Conservation (phyloP, 2,888 invertebrate species). For the Aphrophora alni region DNA sequence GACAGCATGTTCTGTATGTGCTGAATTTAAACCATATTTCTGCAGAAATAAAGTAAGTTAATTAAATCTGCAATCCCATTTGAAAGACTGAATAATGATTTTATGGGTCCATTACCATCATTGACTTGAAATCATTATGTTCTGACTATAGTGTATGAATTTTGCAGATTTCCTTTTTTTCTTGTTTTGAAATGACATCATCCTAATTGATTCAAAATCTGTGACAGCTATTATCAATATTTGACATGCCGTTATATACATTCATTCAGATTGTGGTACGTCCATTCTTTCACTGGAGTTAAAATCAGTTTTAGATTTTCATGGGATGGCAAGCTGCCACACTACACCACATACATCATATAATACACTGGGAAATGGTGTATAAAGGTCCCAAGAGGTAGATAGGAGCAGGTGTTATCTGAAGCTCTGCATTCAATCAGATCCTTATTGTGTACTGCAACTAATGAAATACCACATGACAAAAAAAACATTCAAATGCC, state of each 20-base stretch:
- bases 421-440: no score
- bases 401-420: no score
- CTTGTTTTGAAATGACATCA: constrained; percentile 3
- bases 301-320: neutral
- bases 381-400: neutral
- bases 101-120: constrained; percentile 34
- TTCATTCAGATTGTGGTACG: neutral
- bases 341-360: neutral
- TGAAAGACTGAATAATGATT: neutral
- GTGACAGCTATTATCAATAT: neutral
- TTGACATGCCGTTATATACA: constrained; percentile 7
- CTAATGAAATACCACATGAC: no score
- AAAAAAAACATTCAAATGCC: no score
- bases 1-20: neutral
- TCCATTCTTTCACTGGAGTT: constrained; percentile 11
- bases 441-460: no score
- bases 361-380: constrained; percentile 19
- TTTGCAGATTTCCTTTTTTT: constrained; percentile 39
- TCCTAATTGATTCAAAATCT: neutral
- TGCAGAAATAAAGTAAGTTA: neutral
- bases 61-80: neutral
- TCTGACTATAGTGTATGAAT: constrained; percentile 41
- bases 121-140: constrained; percentile 28
- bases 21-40: neutral
- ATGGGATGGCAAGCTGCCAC: neutral